These are phyloP conservation scores for Melanargia galathea DNA, from an alignment of 2,888 invertebrate species.

Conservation along the genomic window DNA sequence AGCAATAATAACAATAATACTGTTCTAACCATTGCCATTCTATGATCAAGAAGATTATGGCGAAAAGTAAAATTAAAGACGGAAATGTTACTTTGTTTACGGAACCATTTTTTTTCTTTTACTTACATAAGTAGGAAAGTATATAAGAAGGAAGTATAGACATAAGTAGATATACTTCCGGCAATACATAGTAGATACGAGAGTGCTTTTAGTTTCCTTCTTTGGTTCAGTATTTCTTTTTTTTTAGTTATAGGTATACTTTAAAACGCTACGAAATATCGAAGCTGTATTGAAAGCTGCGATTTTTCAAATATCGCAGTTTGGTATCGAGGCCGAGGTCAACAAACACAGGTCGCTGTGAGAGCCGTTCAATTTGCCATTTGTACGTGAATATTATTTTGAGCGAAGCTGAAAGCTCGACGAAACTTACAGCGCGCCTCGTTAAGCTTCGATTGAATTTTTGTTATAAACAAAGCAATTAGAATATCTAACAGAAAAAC, in stretches of 20 bases:
- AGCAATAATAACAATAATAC: not conserved
- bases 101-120: too few species aligned
- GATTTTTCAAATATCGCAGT: not conserved
- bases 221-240: too few species aligned
- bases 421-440: not conserved
- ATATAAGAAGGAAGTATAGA: too few species aligned
- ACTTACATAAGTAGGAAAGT: too few species aligned
- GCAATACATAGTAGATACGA: too few species aligned
- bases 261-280: not conserved
- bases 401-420: not conserved
- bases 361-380: not conserved
- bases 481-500: not conserved
- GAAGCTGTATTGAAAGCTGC: not conserved
- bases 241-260: too few species aligned
- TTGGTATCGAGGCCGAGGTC: slow-evolving; percentile 2
- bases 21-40: too few species aligned
- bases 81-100: too few species aligned
- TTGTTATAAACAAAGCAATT: not conserved
- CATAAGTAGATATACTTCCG: too few species aligned
- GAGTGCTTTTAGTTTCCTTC: too few species aligned
- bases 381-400: not conserved
- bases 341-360: slow-evolving; percentile 2
- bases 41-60: too few species aligned
- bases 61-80: too few species aligned
- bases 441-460: not conserved